A percentile compares a stretch with the other conserved stretches of the same genome.
Conservation (phyloP, 2,113 vertebrate genomes). For the Arvicanthis niloticus region DNA sequence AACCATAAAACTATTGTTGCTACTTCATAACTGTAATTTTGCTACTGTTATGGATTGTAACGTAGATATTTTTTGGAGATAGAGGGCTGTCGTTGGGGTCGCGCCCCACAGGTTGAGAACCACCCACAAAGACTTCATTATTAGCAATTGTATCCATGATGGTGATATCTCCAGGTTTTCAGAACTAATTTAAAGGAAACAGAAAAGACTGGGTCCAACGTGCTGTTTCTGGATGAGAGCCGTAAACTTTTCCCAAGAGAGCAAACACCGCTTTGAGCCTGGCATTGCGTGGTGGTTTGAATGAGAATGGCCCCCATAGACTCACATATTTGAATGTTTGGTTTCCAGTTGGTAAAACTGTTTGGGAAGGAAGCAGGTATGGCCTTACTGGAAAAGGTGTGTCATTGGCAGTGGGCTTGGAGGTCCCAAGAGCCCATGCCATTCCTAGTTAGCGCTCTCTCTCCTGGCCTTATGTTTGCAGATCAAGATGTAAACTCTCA, state of each 20-base stretch:
- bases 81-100: background rate
- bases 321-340: too few relatives aligned
- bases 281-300: background rate
- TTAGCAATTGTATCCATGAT: background rate
- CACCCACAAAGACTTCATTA: background rate
- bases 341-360: background rate
- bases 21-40: background rate
- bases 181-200: background rate
- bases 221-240: background rate
- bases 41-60: background rate
- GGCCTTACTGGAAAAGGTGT: background rate
- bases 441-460: background rate
- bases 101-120: background rate
- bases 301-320: background rate
- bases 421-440: background rate
- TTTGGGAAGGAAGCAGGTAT: background rate
- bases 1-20: background rate
- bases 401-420: background rate
- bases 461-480: background rate
- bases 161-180: background rate
- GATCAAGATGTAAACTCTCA: background rate
- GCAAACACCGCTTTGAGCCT: background rate
- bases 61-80: background rate
- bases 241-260: background rate
- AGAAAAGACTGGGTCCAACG: background rate